Percentiles rank a stretch among this genome's conserved stretches.
Evolutionary conservation across 2,888 invertebrate species (phyloP).

Genomic region (Tuta absoluta): DNA sequence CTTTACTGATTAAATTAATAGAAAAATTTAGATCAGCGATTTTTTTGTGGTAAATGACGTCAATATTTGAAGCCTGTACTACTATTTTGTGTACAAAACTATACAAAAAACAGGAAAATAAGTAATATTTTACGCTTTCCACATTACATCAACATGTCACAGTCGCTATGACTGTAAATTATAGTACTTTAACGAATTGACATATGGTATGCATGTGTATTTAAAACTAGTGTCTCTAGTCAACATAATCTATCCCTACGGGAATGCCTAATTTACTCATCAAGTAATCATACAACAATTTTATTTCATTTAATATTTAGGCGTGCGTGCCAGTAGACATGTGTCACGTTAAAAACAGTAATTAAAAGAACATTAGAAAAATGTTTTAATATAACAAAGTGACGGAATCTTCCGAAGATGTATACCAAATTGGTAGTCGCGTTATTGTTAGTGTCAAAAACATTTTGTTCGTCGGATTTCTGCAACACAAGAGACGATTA

Average conservation of each 20-base stretch:
- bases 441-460: constrained; percentile 36
- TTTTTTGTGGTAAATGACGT: not conserved
- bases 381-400: constrained; percentile 12
- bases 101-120: not conserved
- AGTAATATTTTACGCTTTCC: not conserved
- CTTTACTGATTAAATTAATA: too few species aligned
- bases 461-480: constrained; percentile 33
- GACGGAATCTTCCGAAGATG: constrained; percentile 30
- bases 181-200: too few species aligned
- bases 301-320: constrained; percentile 11
- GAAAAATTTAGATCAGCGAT: too few species aligned
- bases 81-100: not conserved
- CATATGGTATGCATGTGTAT: not conserved
- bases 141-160: too few species aligned
- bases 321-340: not conserved
- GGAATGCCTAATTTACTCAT: not conserved
- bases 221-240: not conserved
- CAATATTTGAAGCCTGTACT: not conserved
- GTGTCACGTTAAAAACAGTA: constrained; percentile 1
- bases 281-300: constrained; percentile 12
- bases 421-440: constrained; percentile 35
- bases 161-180: too few species aligned
- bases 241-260: not conserved
- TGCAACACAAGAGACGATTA: constrained; percentile 42
- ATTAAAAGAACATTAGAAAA: constrained; percentile 13